Evolutionary conservation across 2,113 vertebrate genomes (phyloP).

Genomic region (Prolemur simus): DNA sequence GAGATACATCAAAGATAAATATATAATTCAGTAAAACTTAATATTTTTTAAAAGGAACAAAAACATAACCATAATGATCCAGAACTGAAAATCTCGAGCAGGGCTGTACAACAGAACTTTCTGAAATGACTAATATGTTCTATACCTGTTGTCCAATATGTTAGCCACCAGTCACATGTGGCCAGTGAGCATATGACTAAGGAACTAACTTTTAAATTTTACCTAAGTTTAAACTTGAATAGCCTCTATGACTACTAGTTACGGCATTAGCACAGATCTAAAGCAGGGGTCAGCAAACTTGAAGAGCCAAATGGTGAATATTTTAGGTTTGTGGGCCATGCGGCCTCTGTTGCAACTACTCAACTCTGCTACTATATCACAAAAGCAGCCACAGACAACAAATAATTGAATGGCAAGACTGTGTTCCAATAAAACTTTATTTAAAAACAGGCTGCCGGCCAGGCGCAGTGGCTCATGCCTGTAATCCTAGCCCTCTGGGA

Average conservation of each 20-base stretch:
- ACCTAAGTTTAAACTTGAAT: constrained; percentile 1
- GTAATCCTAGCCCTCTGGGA: no score
- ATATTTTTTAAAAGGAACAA: background rate
- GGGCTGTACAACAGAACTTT: background rate
- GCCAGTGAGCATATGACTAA: background rate
- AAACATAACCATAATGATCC: background rate
- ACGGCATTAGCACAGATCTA: background rate
- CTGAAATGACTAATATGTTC: background rate
- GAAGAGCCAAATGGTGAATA: background rate
- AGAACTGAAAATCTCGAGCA: background rate
- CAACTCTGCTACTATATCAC: background rate
- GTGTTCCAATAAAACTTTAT: background rate
- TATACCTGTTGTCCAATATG: background rate
- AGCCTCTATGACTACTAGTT: background rate
- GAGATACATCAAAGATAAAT: background rate
- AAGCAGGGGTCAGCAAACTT: background rate
- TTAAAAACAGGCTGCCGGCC: background rate
- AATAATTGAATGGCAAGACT: background rate
- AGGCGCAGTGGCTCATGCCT: no score
- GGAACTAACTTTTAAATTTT: background rate
- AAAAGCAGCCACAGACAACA: background rate
- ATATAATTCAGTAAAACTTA: background rate
- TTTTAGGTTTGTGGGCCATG: background rate
- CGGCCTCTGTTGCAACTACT: background rate
- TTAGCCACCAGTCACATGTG: background rate